These are phyloP conservation scores for Varanus komodoensis DNA, from an alignment of 2,113 vertebrate species.

Conservation along the genomic window DNA sequence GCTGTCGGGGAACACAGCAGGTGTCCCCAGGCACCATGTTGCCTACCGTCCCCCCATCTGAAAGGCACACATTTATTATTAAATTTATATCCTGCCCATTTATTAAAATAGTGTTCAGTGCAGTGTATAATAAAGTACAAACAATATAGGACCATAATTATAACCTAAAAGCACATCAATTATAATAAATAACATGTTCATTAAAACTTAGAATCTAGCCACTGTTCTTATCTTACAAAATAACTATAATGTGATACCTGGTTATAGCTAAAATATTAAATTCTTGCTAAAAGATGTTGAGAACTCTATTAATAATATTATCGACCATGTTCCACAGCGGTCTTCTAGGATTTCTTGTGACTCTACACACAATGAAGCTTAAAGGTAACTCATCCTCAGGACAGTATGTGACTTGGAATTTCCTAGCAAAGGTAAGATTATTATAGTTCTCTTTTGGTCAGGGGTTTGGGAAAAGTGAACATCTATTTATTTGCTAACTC, in stretches of 20 bases:
- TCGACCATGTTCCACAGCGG: slow-evolving; percentile 80
- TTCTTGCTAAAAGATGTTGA: slow-evolving; percentile 23
- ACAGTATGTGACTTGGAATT: slow-evolving; percentile 86
- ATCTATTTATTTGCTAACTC: background rate
- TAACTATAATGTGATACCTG: background rate
- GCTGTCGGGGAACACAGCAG: too few relatives aligned
- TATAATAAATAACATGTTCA: too few relatives aligned
- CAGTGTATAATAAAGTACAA: background rate
- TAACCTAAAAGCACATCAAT: too few relatives aligned
- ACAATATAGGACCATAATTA: too few relatives aligned
- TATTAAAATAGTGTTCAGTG: background rate
- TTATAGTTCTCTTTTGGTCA: background rate
- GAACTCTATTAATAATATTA: slow-evolving; percentile 48
- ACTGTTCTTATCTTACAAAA: background rate
- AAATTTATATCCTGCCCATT: too few relatives aligned
- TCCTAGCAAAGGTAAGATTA: slow-evolving; percentile 90
- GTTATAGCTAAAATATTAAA: slow-evolving; percentile 1
- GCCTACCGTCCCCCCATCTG: too few relatives aligned
- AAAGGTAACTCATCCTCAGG: slow-evolving; percentile 81
- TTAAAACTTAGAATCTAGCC: background rate
- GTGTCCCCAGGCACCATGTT: too few relatives aligned
- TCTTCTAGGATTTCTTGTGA: slow-evolving; percentile 89
- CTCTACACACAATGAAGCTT: slow-evolving; percentile 85
- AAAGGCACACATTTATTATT: too few relatives aligned
- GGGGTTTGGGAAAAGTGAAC: background rate